Conservation (phyloP, 2,888 invertebrate species). For the Tinea pellionella region DNA sequence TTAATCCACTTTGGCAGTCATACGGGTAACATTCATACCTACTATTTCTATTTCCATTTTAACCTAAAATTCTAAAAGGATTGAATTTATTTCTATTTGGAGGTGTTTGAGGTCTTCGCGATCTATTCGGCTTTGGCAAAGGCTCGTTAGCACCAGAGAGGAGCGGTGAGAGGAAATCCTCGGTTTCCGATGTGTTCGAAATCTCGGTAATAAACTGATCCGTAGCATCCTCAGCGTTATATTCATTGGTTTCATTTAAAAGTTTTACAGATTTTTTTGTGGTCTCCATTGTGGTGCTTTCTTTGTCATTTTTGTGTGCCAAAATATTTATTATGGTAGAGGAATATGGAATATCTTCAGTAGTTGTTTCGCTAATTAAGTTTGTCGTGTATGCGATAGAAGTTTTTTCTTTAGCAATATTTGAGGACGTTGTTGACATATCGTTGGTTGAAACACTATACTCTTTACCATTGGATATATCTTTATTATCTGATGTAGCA, state of each 20-base stretch:
- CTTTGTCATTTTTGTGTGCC: neutral
- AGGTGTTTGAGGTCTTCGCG: conserved; percentile 44
- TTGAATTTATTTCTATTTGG: conserved; percentile 56
- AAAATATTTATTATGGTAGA: neutral
- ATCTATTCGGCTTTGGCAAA: conserved; percentile 46
- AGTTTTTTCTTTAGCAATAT: neutral
- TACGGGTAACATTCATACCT: conserved; percentile 18
- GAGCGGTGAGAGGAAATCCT: conserved; percentile 55
- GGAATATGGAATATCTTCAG: neutral
- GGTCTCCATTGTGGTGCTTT: neutral
- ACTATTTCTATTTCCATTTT: conserved; percentile 19
- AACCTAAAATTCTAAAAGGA: conserved; percentile 62
- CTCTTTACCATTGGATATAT: neutral
- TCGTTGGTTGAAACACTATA: neutral
- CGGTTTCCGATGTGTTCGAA: conserved; percentile 31
- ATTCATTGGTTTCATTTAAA: neutral
- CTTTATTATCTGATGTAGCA: neutral
- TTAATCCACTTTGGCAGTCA: conserved; percentile 38
- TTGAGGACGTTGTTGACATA: neutral
- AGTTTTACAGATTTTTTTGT: neutral
- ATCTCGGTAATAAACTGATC: neutral
- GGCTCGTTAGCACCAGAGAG: conserved; percentile 57
- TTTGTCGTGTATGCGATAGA: neutral
- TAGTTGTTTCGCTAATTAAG: neutral
- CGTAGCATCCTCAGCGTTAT: neutral